Conservation (phyloP, 2,888 invertebrate genomes). For the Branchipolynoe longqiensis region DNA sequence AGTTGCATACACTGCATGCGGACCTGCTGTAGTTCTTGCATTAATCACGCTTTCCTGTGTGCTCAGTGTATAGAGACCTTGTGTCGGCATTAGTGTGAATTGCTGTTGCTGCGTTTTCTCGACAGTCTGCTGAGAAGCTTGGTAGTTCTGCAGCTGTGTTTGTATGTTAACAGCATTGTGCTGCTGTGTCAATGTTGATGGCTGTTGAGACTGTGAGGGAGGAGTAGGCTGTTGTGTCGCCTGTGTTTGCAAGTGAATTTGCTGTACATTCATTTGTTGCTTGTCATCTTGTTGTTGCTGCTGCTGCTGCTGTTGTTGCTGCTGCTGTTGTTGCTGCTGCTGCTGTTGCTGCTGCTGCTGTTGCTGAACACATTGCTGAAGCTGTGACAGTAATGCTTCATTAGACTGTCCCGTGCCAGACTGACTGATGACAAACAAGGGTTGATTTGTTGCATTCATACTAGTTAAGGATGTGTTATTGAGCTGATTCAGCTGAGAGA, state of each 20-base stretch:
- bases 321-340: not conserved
- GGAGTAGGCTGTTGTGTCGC: not conserved
- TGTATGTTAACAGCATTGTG: not conserved
- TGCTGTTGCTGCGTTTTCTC: not conserved
- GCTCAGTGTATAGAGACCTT: not conserved
- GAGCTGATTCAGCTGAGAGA: not conserved
- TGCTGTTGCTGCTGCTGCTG: slow-evolving; percentile 11
- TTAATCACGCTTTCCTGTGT: not conserved
- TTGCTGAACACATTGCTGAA: not conserved
- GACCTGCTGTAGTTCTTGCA: not conserved
- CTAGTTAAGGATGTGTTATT: not conserved
- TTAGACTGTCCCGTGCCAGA: not conserved
- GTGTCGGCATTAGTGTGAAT: not conserved
- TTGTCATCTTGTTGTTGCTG: not conserved
- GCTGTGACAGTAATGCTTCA: not conserved
- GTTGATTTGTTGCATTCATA: slow-evolving; percentile 14
- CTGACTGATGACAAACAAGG: slow-evolving; percentile 20
- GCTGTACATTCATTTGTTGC: not conserved
- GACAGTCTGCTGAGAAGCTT: not conserved
- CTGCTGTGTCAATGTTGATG: not conserved
- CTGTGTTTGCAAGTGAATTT: not conserved
- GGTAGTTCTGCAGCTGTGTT: not conserved
- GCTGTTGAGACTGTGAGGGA: not conserved
- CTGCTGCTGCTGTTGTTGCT: not conserved
- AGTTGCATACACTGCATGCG: not conserved